phyloP scores from a whole-genome alignment of 2,888 invertebrate species.

The Zaprionus obscuricornis region DNA sequence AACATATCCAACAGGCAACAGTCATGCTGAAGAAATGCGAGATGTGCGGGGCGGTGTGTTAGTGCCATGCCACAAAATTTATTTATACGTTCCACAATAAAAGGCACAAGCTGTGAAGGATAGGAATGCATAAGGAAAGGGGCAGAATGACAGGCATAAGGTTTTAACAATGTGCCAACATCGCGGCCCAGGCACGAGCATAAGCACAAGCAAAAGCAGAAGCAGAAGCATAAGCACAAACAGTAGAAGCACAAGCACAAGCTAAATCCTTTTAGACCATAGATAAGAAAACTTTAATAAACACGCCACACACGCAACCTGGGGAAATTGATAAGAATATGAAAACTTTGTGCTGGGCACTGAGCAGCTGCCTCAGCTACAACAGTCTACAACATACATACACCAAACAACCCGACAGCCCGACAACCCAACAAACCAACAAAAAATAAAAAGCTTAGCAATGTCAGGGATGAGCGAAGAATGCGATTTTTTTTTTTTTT shows the following conservation, averaged over 20 bases:
- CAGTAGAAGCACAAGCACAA: too few relatives aligned
- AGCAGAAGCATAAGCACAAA: too few relatives aligned
- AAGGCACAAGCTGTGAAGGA: slow-evolving; percentile 41
- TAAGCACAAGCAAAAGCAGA: background rate
- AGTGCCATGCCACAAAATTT: slow-evolving; percentile 44
- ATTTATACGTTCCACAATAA: slow-evolving; percentile 64
- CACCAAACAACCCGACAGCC: too few relatives aligned
- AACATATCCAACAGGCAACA: slow-evolving; percentile 52
- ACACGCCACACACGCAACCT: slow-evolving; percentile 77
- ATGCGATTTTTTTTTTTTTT: too few relatives aligned
- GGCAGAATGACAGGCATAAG: slow-evolving; percentile 30
- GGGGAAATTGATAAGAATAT: slow-evolving; percentile 74
- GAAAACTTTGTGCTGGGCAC: slow-evolving; percentile 67
- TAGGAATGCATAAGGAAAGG: slow-evolving; percentile 8
- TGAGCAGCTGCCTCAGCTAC: slow-evolving; percentile 39
- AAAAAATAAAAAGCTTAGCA: too few relatives aligned
- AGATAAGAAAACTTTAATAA: slow-evolving; percentile 76
- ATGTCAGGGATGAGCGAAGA: too few relatives aligned
- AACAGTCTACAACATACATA: background rate
- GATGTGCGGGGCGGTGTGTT: background rate
- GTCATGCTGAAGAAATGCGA: background rate
- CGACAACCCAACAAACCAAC: background rate
- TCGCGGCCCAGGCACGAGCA: slow-evolving; percentile 11
- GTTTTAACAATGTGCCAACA: slow-evolving; percentile 71
- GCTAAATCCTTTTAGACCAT: slow-evolving; percentile 71